phyloP scores from a whole-genome alignment of 64 coral and sea anemone species.

The Montipora efflorescens region DNA sequence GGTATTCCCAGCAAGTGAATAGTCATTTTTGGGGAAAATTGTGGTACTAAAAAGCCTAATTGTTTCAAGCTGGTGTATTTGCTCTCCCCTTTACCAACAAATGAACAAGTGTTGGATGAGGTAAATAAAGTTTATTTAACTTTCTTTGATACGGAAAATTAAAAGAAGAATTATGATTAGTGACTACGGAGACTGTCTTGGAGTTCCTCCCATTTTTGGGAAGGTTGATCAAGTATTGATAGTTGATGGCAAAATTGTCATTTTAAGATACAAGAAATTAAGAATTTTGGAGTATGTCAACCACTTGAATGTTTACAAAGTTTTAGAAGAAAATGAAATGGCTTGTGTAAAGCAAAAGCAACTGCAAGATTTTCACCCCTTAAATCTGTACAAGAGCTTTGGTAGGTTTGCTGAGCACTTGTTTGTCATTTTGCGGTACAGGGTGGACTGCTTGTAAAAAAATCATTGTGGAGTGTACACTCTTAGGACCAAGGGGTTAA shows the following conservation, averaged over 20 bases:
- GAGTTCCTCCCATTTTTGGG: constrained; percentile 57
- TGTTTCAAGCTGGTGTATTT: no score
- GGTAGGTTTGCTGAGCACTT: not conserved
- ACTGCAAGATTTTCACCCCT: constrained; percentile 35
- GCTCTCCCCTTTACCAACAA: no score
- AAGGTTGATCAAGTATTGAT: constrained; percentile 54
- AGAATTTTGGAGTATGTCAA: constrained; percentile 3
- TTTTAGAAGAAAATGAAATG: not conserved
- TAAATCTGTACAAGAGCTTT: constrained; percentile 27
- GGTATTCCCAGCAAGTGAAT: no score
- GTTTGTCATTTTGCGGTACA: constrained; percentile 51
- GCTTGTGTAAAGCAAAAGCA: constrained; percentile 19
- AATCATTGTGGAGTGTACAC: not conserved
- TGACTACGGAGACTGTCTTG: not conserved
- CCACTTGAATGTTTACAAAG: constrained; percentile 77
- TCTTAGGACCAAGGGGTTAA: not conserved
- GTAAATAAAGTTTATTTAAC: no score
- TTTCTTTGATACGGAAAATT: no score
- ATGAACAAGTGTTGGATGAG: no score
- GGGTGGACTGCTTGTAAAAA: constrained; percentile 4
- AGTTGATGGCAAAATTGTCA: constrained; percentile 20
- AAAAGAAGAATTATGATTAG: no score
- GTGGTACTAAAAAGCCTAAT: no score
- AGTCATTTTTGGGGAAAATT: no score
- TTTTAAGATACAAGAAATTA: constrained; percentile 31